Evolutionary conservation across 2,113 vertebrate species (phyloP).

Genomic region (Apus apus): DNA sequence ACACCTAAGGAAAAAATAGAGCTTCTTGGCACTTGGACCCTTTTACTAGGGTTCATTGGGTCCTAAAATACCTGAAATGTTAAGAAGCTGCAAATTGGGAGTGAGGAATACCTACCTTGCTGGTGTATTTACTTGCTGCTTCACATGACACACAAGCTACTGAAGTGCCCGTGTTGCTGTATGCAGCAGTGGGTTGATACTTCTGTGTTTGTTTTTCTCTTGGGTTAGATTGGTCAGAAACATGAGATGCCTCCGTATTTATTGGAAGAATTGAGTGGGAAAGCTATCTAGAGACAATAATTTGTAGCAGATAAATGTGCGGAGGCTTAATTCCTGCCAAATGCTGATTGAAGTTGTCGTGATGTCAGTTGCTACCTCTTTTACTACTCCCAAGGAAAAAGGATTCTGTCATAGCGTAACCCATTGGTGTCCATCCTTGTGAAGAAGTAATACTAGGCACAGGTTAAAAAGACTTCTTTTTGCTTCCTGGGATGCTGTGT

Average conservation of each 20-base stretch:
- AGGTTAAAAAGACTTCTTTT: not conserved
- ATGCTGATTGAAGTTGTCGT: not conserved
- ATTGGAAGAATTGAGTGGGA: not conserved
- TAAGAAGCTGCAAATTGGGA: not conserved
- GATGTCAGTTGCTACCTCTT: not conserved
- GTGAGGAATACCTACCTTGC: not conserved
- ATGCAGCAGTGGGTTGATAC: not conserved
- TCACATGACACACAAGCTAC: not conserved
- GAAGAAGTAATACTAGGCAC: not conserved
- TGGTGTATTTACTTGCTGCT: not conserved
- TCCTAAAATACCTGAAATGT: not conserved
- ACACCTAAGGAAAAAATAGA: not conserved
- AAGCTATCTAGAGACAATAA: not conserved
- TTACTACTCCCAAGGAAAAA: not conserved
- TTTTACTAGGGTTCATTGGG: not conserved
- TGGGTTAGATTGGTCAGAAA: not conserved
- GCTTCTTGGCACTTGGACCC: not conserved
- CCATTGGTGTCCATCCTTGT: not conserved
- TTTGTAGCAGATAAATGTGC: not conserved
- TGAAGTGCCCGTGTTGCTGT: not conserved
- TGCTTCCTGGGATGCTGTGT: not conserved
- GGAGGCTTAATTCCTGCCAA: not conserved
- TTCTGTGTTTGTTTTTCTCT: not conserved
- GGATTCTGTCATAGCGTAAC: not conserved
- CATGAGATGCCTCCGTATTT: not conserved